phyloP scores from a whole-genome alignment of 1,140 invertebrate genomes.

The Drosophila navojoa region DNA sequence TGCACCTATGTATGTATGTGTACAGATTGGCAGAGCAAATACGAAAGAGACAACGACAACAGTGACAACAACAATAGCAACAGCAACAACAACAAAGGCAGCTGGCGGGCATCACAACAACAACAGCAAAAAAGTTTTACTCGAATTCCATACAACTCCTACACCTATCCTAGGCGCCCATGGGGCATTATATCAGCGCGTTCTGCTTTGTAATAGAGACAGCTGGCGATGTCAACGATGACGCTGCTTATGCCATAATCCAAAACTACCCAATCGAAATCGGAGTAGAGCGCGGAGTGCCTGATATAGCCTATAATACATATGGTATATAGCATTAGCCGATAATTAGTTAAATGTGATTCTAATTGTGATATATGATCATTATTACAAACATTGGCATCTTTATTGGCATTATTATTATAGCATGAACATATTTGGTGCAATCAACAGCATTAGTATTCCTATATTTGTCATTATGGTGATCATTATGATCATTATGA shows the following conservation, averaged over 20 bases:
- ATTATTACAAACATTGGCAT: too few species aligned
- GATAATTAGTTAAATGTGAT: too few species aligned
- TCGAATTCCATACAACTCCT: conserved; percentile 20
- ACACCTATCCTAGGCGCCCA: conserved; percentile 21
- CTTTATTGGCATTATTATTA: too few species aligned
- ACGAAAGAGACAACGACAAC: conserved; percentile 36
- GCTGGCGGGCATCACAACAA: conserved; percentile 28
- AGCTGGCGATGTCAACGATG: conserved; percentile 14
- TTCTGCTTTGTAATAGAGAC: conserved; percentile 28
- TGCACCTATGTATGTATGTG: conserved; percentile 31
- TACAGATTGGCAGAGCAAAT: conserved; percentile 23
- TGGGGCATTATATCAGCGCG: conserved; percentile 24
- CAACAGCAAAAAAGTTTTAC: conserved; percentile 26
- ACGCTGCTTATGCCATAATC: conserved; percentile 3
- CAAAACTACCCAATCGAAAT: background rate
- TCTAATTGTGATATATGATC: too few species aligned
- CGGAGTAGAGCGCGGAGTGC: too few species aligned
- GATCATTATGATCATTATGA: too few species aligned
- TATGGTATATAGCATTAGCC: too few species aligned
- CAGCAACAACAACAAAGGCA: conserved; percentile 19
- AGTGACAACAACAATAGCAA: conserved; percentile 18
- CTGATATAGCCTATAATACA: too few species aligned
- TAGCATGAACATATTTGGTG: too few species aligned
- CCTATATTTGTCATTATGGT: too few species aligned
- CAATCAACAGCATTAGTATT: too few species aligned